Base-by-base conservation (phyloP, 2,797 vertebrate species). In the Clarias pachynema region DNA sequence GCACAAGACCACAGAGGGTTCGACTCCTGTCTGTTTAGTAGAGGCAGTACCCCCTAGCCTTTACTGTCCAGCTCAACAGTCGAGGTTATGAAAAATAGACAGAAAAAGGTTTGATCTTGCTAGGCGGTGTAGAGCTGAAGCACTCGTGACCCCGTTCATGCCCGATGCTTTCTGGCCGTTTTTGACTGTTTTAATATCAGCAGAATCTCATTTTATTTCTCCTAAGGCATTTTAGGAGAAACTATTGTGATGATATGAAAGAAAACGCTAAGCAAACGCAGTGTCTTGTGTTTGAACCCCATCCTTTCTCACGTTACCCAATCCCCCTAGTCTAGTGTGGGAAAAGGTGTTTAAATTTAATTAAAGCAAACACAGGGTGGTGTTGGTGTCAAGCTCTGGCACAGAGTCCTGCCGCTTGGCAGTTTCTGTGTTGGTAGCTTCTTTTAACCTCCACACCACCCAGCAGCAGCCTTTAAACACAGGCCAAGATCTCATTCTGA, bases 371-470 rank as follows among this genome's bases (percentile, higher is more conserved):
- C 68, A 79, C 56, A 68, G 16, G 73, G 65, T 66, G 63, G 49
- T 82, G 59, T 57, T 37, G 62, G 72, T 77, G 72, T 34, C n/a
- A 29, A 53, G 72, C 56, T 70, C 60, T 78, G 73, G 65, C 74
- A 66, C 49, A 12, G 26, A 82, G 26, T 86, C 79, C 72, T 82
- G 5, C 34, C 49, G 72, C 73, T 82, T 81, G 74, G 85, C 80
- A 44, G 53, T 53, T 31, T 31, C 44, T 59, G 24, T 37, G 69
- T 79, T 70, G 14, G 18, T 69, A 86, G 65, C 80, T 29, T 74
- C 80, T 86, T 82, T 86, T 86, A 86, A 82, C 85, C 73, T 82
- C 49, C 80, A 79, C 65, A 62, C 72, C 80, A 69, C 85, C 75
- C 72, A 82, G 80, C 56, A 34, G 72, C 79, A 26, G 59, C 72